Base-by-base conservation (phyloP, 2,797 vertebrate species). In the Gouania willdenowi region DNA sequence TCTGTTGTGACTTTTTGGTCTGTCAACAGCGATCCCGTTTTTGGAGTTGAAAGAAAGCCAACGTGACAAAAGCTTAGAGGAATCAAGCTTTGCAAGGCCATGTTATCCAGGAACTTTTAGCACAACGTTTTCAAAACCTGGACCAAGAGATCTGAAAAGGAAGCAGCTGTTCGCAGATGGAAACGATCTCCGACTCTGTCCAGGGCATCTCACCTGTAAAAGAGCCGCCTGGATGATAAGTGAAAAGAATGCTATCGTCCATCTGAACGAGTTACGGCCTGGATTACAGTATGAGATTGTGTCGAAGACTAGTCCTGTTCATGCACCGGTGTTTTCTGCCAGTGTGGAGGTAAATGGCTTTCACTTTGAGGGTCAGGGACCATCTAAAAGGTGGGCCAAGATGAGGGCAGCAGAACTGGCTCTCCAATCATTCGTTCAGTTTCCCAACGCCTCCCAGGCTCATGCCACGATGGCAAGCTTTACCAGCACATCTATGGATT, bases 371-470 rank as follows among this genome's bases (percentile, higher is more conserved):
- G 94, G 94, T 35, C 88, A 77, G 0, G 94, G 95, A 0, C 88
- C 92, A 5, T 94, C 93, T 1, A 98, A 96, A 73, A 98, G 94
- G 75, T 91, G 91, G 64, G 93, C 93, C n/a, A 97, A 97, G 86
- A 92, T 93, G 93, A 87, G 82, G 9, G 94, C 93, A 0, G 95
- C 94, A 0, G 93, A 97, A 65, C 41, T 90, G 45, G 95, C 95
- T 3, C 88, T 97, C 7, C 85, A 88, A 26, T 97, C 95, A 0
- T 98, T 97, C 0, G 69, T 96, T 30, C 95, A 96, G 89, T 94
- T 95, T 67, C 94, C 93, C 13, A 93, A 95, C 0, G 87, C 90
- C 15, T 88, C 92, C 10, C 95, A 95, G 66, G 92, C 92, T 25
- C 92, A 93, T 13, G 78, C 89, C 20, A 79, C 87, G 43, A 85